Conservation (phyloP, 92 coral and sea anemone genomes). For the Paramuricea clavata region DNA sequence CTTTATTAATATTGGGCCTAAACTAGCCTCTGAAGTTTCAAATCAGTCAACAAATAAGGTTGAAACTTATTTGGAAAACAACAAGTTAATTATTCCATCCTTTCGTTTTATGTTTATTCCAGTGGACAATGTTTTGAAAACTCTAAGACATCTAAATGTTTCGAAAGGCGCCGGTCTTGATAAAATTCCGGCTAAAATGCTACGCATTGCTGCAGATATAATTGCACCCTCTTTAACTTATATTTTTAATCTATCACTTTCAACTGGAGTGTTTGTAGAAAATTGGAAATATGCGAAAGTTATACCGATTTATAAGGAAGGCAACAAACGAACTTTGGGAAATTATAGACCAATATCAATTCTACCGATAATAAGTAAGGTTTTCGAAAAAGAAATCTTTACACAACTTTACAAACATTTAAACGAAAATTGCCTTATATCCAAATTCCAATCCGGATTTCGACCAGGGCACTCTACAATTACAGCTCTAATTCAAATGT, state of each 20-base stretch:
- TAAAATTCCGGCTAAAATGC: too few species aligned
- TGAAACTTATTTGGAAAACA: background rate
- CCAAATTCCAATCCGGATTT: constrained; percentile 63
- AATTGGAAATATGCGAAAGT: constrained; percentile 50
- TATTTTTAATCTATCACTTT: background rate
- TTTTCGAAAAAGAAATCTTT: constrained; percentile 32
- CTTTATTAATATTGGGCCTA: background rate
- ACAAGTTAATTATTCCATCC: background rate
- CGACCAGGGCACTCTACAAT: constrained; percentile 4
- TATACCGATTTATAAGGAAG: constrained; percentile 31
- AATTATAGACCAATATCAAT: constrained; percentile 41
- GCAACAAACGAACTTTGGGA: constrained; percentile 6
- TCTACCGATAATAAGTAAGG: too few species aligned
- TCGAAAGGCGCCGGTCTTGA: background rate
- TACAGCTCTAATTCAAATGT: too few species aligned
- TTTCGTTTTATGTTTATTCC: background rate
- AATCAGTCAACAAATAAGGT: background rate
- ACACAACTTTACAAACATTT: constrained; percentile 51
- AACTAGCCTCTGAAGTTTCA: background rate
- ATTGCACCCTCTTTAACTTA: too few species aligned
- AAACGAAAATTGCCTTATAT: constrained; percentile 27
- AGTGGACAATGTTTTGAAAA: background rate
- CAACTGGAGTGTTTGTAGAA: constrained; percentile 37
- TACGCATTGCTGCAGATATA: too few species aligned
- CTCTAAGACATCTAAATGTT: background rate